Base-by-base conservation (phyloP, 2,888 invertebrate species). In the Drosophila helvetica region DNA sequence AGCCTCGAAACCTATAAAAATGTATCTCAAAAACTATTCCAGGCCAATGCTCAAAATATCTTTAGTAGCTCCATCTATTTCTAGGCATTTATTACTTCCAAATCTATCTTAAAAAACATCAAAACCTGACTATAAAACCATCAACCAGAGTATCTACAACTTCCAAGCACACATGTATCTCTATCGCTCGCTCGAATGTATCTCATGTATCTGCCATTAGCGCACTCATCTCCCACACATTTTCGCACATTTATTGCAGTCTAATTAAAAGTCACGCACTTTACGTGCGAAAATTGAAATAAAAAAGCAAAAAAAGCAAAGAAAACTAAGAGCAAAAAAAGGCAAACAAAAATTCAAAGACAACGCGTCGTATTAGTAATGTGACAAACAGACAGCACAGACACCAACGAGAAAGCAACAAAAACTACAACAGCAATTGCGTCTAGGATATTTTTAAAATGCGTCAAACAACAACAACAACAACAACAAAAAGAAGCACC, bases 361-460 rank as follows among this genome's bases (percentile, higher is more conserved):
- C 80, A 76, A 85, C 80, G 64, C 74, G 68, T 46, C 84, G 83
- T 86, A 86, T 84, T 76, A 87, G 84, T 79, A 79, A 84, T 79
- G 74, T 78, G 75, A 51, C 72, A 67, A 25, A 25, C 27, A 27
- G 27, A 27, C 22, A 22, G 70, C 33, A 69, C 53, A 63, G 67
- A 56, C 52, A 53, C 43, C 19, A 47, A 56, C 42, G n/a, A 46
- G 48, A 53, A 12, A 25, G n/a, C 66, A 69, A 71, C 60, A 82
- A 63, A 42, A 55, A 52, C 22, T 56, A 62, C 61, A 76, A 62
- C 55, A 77, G 48, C 62, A 74, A 75, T 77, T 77, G 74, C 80
- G 81, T 79, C 75, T 79, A 75, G 79, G 78, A 78, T 85, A 85
- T 85, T 85, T 88, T 86, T 88, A 85, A 85, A 86, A 70, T 77